Evolutionary conservation across 2,888 invertebrate genomes (phyloP).

Genomic region (Pterobdella sp.): DNA sequence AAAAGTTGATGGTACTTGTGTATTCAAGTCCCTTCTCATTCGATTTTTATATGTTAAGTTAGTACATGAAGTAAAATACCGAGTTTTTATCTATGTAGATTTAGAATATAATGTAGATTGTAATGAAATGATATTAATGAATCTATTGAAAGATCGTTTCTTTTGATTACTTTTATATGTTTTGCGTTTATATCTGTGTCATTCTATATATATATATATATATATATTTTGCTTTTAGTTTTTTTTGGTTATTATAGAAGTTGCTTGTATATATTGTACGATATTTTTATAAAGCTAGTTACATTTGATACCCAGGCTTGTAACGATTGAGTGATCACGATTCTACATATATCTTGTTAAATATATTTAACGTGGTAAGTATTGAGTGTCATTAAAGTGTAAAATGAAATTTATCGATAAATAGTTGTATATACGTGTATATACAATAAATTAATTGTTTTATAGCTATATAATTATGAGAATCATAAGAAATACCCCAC

Average conservation of each 20-base stretch:
- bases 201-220: no score
- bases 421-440: constrained; percentile 7
- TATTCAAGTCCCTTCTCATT: background rate
- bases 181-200: no score
- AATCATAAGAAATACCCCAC: background rate
- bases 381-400: no score
- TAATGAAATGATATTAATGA: no score
- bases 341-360: background rate
- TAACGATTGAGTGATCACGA: no score
- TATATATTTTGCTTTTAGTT: background rate
- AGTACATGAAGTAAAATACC: no score
- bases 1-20: background rate
- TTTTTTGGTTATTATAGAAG: background rate
- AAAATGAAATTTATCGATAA: background rate
- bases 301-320: background rate
- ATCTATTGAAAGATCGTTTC: no score
- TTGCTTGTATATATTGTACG: background rate
- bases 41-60: no score
- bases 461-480: background rate
- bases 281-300: background rate
- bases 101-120: no score
- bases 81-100: no score
- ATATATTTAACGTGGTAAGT: background rate
- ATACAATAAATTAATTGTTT: background rate
- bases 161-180: no score